Percentiles rank a stretch among this genome's conserved stretches.
These are phyloP conservation scores for Periophthalmodon schlosseri DNA, from an alignment of 2,113 vertebrate species.

Conservation along the genomic window DNA sequence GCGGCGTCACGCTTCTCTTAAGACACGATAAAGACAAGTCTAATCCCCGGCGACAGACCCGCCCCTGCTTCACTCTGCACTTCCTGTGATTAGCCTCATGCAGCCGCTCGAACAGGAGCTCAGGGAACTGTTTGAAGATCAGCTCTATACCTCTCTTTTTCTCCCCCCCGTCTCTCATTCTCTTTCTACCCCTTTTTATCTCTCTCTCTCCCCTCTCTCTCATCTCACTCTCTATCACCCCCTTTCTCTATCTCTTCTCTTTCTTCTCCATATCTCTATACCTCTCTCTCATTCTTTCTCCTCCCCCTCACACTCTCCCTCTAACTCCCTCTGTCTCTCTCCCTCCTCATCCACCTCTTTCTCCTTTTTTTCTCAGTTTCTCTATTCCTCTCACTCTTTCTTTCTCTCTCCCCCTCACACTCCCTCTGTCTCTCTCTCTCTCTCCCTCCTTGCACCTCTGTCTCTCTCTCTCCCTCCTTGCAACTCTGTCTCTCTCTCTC, in stretches of 20 bases:
- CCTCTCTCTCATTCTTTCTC: too few relatives aligned
- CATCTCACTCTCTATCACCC: not conserved
- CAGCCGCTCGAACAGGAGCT: slow-evolving; percentile 26
- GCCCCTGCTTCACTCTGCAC: slow-evolving; percentile 54
- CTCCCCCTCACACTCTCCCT: too few relatives aligned
- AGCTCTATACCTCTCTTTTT: slow-evolving; percentile 11
- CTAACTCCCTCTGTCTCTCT: too few relatives aligned
- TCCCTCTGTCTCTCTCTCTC: too few relatives aligned
- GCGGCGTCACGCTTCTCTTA: not conserved
- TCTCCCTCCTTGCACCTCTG: too few relatives aligned
- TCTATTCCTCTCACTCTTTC: too few relatives aligned
- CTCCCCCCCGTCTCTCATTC: slow-evolving; percentile 3
- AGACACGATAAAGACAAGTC: slow-evolving; percentile 12
- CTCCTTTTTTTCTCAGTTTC: too few relatives aligned
- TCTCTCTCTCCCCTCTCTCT: not conserved
- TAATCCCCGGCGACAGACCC: slow-evolving; percentile 46
- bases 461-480: too few relatives aligned
- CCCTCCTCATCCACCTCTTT: too few relatives aligned
- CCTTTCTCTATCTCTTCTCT: not conserved
- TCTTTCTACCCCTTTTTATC: not conserved
- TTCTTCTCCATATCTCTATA: too few relatives aligned
- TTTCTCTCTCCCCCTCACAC: too few relatives aligned
- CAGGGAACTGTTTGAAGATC: slow-evolving; percentile 67
- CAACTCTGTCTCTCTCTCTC: too few relatives aligned
- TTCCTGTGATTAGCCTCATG: slow-evolving; percentile 75